Conservation (phyloP, 2,113 vertebrate species). For the Hyperopisus bebe region DNA sequence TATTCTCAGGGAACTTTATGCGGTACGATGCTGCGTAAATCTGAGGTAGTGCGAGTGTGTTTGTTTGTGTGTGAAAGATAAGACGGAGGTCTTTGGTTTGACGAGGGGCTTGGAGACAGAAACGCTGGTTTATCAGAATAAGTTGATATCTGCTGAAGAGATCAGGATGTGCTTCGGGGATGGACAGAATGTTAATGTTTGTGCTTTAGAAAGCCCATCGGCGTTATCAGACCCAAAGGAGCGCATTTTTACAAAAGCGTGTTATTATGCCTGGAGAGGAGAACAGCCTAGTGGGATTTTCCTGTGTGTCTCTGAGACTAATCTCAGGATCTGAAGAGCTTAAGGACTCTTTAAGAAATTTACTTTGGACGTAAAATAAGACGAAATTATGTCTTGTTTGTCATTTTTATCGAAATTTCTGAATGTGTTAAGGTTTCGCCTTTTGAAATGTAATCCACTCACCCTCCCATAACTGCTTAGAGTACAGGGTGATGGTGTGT, state of each 20-base stretch:
- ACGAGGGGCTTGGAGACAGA: not conserved
- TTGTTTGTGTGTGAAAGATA: not conserved
- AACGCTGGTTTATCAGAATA: not conserved
- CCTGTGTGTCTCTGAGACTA: not conserved
- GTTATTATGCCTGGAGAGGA: not conserved
- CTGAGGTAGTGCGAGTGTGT: not conserved
- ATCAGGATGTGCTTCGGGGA: not conserved
- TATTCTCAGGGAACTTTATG: not conserved
- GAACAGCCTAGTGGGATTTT: not conserved
- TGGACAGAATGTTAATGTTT: not conserved
- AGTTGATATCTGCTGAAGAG: conserved; percentile 6
- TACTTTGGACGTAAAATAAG: not conserved
- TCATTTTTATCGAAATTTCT: not conserved
- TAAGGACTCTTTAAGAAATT: not conserved
- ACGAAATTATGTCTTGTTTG: not conserved
- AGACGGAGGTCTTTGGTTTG: not conserved
- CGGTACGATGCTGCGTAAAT: not conserved
- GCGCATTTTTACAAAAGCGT: not conserved
- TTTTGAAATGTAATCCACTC: not conserved
- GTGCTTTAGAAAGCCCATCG: not conserved
- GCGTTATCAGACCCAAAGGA: not conserved
- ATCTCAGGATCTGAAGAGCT: not conserved
- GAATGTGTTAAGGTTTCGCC: not conserved
- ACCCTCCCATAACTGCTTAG: not conserved
- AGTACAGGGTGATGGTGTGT: not conserved